Percentiles rank a stretch among this genome's conserved stretches.
phyloP scores from a whole-genome alignment of 2,888 invertebrate genomes.

The Phytoseiulus persimilis region DNA sequence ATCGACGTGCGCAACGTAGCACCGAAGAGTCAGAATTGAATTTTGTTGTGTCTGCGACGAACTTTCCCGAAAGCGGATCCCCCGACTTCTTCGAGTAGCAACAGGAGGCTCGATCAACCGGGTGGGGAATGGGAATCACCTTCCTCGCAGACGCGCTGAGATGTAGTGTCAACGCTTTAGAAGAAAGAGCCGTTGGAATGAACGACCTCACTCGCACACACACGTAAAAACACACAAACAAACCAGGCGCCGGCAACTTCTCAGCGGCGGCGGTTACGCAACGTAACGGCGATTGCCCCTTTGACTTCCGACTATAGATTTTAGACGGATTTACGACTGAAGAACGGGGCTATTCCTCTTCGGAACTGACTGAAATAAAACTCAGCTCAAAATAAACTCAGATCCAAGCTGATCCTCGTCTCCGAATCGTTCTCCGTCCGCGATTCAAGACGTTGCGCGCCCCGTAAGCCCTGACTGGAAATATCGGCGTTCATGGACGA shows the following conservation, averaged over 20 bases:
- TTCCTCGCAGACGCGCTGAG: neutral
- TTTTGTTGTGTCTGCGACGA: neutral
- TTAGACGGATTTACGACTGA: neutral
- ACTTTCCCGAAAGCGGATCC: neutral
- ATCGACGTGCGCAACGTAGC: neutral
- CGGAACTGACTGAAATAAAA: neutral
- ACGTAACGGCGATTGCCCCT: constrained; percentile 5
- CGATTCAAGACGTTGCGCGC: neutral
- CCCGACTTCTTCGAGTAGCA: neutral
- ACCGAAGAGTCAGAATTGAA: neutral
- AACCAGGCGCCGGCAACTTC: neutral
- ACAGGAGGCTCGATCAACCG: neutral
- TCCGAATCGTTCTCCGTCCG: neutral
- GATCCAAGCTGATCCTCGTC: neutral
- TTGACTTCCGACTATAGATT: neutral
- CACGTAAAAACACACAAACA: neutral
- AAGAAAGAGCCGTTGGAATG: neutral
- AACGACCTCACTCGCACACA: neutral
- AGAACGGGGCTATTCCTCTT: neutral
- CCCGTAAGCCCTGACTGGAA: neutral
- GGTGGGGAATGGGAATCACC: neutral
- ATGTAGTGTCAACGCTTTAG: neutral
- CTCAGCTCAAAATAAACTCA: neutral
- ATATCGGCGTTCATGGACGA: neutral
- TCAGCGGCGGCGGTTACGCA: neutral